Evolutionary conservation across 2,113 vertebrate genomes (phyloP).

Genomic region (Polyodon spathula): DNA sequence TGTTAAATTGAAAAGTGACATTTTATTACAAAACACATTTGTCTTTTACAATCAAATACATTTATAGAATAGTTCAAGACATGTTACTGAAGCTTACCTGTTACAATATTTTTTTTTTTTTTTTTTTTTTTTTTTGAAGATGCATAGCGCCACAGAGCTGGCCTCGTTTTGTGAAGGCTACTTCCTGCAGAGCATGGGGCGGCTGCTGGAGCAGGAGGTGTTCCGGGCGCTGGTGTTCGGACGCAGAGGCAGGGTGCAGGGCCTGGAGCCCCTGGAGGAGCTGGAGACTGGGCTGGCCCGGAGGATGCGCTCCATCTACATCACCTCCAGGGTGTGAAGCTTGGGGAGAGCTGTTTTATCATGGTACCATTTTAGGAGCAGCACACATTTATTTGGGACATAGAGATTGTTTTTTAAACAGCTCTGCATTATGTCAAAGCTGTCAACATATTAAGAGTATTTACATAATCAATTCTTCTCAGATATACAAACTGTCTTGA

Average conservation of each 20-base stretch:
- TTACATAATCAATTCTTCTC: too few species aligned
- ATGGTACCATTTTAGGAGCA: not conserved
- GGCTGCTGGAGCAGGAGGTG: constrained; percentile 71
- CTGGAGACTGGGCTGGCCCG: constrained; percentile 70
- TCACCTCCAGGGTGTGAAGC: constrained; percentile 78
- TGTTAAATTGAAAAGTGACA: too few species aligned
- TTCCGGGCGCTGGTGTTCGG: too few species aligned
- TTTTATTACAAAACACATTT: too few species aligned
- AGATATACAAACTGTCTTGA: too few species aligned
- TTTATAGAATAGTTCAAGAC: constrained; percentile 72
- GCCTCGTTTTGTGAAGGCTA: too few species aligned
- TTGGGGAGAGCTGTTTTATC: not conserved
- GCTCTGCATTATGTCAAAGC: too few species aligned
- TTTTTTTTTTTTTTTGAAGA: constrained; percentile 1
- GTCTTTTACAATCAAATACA: too few species aligned
- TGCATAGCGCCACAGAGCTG: too few species aligned
- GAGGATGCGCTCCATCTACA: constrained; percentile 71
- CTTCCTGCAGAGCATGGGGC: constrained; percentile 50
- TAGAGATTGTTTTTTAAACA: not conserved
- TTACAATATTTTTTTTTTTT: too few species aligned
- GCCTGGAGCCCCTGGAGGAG: constrained; percentile 72
- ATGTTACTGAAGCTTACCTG: constrained; percentile 30
- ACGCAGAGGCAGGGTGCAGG: constrained; percentile 57
- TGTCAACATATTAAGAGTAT: too few species aligned
- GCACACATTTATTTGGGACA: not conserved